Conservation (phyloP, 2,113 vertebrate species). For the Tinamus guttatus region DNA sequence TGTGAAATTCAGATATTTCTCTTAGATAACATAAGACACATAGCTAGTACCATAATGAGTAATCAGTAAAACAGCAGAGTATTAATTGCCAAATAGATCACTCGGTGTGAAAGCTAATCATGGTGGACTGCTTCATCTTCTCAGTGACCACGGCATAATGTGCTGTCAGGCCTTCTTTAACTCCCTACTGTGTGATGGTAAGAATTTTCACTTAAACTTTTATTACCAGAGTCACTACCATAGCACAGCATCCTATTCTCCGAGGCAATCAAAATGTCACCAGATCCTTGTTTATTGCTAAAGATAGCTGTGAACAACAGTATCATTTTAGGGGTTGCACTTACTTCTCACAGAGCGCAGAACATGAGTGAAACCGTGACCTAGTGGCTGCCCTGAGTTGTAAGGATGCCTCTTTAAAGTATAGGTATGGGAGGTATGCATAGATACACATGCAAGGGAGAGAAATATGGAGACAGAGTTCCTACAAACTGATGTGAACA, state of each 20-base stretch:
- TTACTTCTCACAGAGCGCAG: neutral
- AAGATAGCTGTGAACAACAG: neutral
- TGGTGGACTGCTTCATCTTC: neutral
- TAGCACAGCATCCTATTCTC: neutral
- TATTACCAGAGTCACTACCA: neutral
- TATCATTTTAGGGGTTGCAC: neutral
- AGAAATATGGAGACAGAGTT: neutral
- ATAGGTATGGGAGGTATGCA: fast-evolving
- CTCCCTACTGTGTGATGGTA: neutral
- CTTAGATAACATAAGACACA: neutral
- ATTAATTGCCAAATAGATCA: neutral
- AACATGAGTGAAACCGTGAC: neutral
- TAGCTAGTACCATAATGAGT: neutral
- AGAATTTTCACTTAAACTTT: conserved; percentile 36
- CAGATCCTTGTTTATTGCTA: neutral
- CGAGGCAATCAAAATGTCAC: conserved; percentile 37
- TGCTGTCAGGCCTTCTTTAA: neutral
- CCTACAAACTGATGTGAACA: neutral
- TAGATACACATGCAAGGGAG: neutral
- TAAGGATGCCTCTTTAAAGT: neutral
- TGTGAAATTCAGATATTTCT: neutral
- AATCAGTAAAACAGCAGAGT: neutral
- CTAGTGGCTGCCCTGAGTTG: neutral
- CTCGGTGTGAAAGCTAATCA: neutral
- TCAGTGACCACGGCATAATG: neutral